Evolutionary conservation across 2,888 invertebrate species (phyloP).

Genomic region (Scaptomyza polygonia): DNA sequence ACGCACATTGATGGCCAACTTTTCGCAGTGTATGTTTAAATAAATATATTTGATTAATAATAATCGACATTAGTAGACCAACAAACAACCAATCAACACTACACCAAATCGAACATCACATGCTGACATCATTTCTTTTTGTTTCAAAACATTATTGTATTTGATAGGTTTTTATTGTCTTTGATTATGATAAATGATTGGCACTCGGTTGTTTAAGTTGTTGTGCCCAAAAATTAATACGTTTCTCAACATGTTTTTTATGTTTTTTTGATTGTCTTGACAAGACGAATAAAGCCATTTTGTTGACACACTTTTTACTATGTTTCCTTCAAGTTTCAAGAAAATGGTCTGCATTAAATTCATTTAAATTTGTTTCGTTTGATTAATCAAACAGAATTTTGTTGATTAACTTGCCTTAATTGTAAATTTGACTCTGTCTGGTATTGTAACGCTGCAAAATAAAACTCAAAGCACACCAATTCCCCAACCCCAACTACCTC

Average conservation of each 20-base stretch:
- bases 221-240: slow-evolving; percentile 10
- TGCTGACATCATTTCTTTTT: slow-evolving; percentile 34
- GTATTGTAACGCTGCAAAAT: slow-evolving; percentile 13
- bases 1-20: slow-evolving; percentile 46
- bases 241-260: not conserved
- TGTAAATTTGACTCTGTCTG: not conserved
- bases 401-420: not conserved
- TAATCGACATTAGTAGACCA: slow-evolving; percentile 31
- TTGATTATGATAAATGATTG: slow-evolving; percentile 69
- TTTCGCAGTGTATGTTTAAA: slow-evolving; percentile 57
- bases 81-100: slow-evolving; percentile 3
- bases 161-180: slow-evolving; percentile 66
- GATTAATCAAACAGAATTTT: not conserved
- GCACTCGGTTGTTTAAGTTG: slow-evolving; percentile 13
- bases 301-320: too few species aligned
- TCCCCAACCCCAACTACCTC: not conserved
- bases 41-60: slow-evolving; percentile 79
- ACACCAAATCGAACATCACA: slow-evolving; percentile 37
- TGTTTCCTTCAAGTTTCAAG: too few species aligned
- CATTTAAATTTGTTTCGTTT: not conserved
- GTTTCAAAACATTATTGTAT: slow-evolving; percentile 59
- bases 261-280: slow-evolving; percentile 11
- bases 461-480: not conserved
- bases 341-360: too few species aligned
- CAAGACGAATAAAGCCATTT: not conserved